Evolutionary conservation across 2,113 vertebrate genomes (phyloP).

Genomic region (Psephotus haematonotus): DNA sequence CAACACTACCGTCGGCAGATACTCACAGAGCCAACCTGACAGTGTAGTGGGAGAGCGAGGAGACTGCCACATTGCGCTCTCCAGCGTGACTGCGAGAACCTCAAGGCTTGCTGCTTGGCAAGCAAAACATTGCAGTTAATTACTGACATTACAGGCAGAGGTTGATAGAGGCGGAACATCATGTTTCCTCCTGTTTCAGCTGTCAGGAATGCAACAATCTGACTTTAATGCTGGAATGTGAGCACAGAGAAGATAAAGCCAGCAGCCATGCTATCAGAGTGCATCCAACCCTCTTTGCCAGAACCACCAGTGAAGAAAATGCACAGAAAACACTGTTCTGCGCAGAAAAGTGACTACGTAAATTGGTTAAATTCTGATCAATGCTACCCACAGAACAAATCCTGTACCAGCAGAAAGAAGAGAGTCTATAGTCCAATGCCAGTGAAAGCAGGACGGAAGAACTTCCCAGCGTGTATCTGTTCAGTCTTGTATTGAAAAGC

Average conservation of each 20-base stretch:
- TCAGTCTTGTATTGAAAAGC: neutral
- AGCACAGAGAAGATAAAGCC: neutral
- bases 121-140: neutral
- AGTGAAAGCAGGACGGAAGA: neutral
- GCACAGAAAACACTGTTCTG: neutral
- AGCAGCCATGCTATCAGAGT: rapidly evolving
- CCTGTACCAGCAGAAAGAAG: neutral
- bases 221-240: neutral
- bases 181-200: neutral
- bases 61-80: neutral
- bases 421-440: neutral
- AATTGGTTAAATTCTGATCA: neutral
- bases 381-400: neutral
- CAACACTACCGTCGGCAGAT: neutral
- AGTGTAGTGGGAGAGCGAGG: neutral
- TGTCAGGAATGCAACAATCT: neutral
- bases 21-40: neutral
- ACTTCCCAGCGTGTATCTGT: neutral
- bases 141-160: neutral
- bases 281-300: neutral
- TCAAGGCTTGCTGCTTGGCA: neutral
- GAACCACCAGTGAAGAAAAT: neutral
- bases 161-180: neutral
- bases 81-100: neutral
- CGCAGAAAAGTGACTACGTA: neutral